Percentiles rank a stretch among this genome's conserved stretches.
These are phyloP conservation scores for Sitta europaea DNA, from an alignment of 2,113 vertebrate species.

Conservation along the genomic window DNA sequence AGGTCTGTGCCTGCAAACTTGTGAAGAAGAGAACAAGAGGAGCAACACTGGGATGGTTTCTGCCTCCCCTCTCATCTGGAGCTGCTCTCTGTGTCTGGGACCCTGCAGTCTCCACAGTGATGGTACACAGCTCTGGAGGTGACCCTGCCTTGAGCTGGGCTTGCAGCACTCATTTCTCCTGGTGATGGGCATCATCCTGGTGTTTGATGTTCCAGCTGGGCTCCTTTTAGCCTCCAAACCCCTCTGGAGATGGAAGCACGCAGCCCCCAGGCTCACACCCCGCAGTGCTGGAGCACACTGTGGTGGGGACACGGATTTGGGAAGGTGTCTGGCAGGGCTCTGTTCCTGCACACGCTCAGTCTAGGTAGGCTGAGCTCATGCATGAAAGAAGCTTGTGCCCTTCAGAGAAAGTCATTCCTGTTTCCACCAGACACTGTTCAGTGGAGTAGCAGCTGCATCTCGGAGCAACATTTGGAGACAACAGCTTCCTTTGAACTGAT, in stretches of 20 bases:
- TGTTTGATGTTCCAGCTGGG: background rate
- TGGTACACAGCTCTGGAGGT: background rate
- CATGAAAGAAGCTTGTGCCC: conserved; percentile 20
- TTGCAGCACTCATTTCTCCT: background rate
- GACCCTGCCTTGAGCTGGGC: background rate
- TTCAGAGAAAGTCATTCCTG: conserved; percentile 54
- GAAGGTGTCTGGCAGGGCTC: background rate
- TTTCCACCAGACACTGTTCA: background rate
- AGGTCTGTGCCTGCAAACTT: background rate
- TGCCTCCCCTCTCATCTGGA: background rate
- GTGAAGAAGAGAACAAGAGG: background rate
- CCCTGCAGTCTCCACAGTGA: rapidly evolving
- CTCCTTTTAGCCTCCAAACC: background rate
- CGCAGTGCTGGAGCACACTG: rapidly evolving
- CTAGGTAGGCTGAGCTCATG: conserved; percentile 5
- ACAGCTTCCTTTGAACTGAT: background rate
- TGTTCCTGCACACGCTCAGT: background rate
- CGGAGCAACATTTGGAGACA: background rate
- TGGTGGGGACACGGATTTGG: background rate
- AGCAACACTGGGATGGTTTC: rapidly evolving
- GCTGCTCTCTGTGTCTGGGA: background rate
- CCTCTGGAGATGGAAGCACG: background rate
- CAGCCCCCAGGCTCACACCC: rapidly evolving
- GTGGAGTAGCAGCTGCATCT: background rate
- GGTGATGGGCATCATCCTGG: background rate